These are phyloP conservation scores for Drosophila obscura DNA, from an alignment of 1,140 invertebrate species.

Conservation along the genomic window DNA sequence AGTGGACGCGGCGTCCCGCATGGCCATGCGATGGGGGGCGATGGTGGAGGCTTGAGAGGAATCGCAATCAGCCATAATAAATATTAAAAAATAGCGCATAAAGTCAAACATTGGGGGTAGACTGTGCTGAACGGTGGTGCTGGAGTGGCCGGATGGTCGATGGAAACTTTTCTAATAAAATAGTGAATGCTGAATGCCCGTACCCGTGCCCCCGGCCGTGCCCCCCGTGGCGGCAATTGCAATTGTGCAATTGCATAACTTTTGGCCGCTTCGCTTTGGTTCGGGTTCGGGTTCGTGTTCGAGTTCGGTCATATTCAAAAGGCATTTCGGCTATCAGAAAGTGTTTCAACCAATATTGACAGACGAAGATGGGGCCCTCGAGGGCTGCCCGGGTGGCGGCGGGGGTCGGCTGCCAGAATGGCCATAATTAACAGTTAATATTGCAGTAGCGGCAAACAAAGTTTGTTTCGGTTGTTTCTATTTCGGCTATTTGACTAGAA, in stretches of 20 bases:
- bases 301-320: too few relatives aligned
- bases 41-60: constrained; percentile 11
- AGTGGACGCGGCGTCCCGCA: constrained; percentile 1
- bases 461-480: constrained; percentile 67
- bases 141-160: constrained; percentile 19
- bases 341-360: constrained; percentile 82
- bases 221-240: constrained; percentile 42
- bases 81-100: constrained; percentile 81
- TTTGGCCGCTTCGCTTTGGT: constrained; percentile 23
- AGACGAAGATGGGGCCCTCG: constrained; percentile 38
- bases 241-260: constrained; percentile 77
- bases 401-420: neutral
- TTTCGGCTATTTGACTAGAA: constrained; percentile 75
- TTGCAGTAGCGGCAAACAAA: constrained; percentile 72
- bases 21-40: neutral
- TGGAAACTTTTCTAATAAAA: constrained; percentile 79
- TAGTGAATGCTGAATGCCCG: constrained; percentile 49
- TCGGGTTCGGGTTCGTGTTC: constrained; percentile 11
- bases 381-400: neutral
- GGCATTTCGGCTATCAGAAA: constrained; percentile 65
- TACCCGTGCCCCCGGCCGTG: too few relatives aligned
- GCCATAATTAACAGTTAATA: constrained; percentile 80
- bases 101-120: constrained; percentile 69
- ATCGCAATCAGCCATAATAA: constrained; percentile 80
- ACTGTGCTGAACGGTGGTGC: neutral